A percentile compares a stretch with the other conserved stretches of the same genome.
Conservation (phyloP, 1,140 invertebrate genomes). For the Cydia strobilella region DNA sequence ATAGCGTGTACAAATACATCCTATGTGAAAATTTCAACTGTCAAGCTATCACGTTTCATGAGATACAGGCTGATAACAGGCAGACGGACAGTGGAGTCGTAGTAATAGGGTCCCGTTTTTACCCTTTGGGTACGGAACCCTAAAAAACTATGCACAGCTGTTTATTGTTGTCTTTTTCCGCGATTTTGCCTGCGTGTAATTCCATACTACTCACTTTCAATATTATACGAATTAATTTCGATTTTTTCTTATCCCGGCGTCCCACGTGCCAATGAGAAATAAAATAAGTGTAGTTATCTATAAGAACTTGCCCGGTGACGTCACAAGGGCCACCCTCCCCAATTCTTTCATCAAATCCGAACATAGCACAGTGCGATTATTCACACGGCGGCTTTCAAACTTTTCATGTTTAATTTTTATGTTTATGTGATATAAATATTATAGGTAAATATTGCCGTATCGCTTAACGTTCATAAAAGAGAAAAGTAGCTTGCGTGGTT, state of each 20-base stretch:
- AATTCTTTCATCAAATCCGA: conserved; percentile 69
- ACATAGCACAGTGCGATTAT: conserved; percentile 65
- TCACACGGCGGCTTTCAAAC: conserved; percentile 68
- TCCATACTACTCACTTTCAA: background rate
- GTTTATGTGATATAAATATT: background rate
- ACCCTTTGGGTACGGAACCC: too few species aligned
- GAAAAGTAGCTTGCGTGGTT: background rate
- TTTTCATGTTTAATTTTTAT: conserved; percentile 31
- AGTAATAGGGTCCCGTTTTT: too few species aligned
- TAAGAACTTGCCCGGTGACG: conserved; percentile 47
- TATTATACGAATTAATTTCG: conserved; percentile 11
- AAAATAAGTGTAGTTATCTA: conserved; percentile 7
- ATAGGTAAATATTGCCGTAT: background rate
- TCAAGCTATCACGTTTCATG: too few species aligned
- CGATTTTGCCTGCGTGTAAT: too few species aligned
- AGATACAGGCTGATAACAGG: too few species aligned
- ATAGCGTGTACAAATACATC: too few species aligned
- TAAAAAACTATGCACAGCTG: too few species aligned
- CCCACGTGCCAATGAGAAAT: conserved; percentile 8
- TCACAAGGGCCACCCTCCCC: conserved; percentile 54
- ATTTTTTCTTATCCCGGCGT: background rate
- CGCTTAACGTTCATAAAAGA: background rate
- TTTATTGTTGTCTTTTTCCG: too few species aligned
- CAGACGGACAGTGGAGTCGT: too few species aligned
- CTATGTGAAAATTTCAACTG: too few species aligned